Evolutionary conservation across 2,113 vertebrate genomes (phyloP).

Genomic region (Spilogale gracilis): DNA sequence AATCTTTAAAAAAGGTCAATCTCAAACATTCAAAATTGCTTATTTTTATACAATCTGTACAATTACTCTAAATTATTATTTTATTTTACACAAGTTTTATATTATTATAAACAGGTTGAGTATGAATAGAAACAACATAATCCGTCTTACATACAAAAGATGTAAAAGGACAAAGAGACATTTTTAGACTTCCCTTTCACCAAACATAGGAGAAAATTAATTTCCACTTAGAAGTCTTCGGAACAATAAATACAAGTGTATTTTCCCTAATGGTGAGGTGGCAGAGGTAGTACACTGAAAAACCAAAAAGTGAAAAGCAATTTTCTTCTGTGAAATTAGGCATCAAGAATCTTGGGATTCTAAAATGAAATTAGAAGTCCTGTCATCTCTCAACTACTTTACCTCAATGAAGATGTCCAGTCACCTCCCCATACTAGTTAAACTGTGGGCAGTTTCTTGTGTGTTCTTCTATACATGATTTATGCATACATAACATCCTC

Average conservation of each 20-base stretch:
- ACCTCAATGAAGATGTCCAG: too few relatives aligned
- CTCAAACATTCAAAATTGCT: conserved; percentile 80
- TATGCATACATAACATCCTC: neutral
- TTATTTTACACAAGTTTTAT: conserved; percentile 76
- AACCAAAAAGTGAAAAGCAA: conserved; percentile 36
- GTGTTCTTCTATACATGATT: neutral
- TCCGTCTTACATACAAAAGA: conserved; percentile 58
- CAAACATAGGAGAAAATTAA: conserved; percentile 53
- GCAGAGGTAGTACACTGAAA: neutral
- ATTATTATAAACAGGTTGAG: conserved; percentile 84
- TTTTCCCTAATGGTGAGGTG: conserved; percentile 19
- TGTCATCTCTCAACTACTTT: neutral
- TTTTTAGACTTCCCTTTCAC: conserved; percentile 34
- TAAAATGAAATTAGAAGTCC: neutral
- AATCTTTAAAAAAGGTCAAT: conserved; percentile 83
- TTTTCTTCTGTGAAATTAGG: conserved; percentile 33
- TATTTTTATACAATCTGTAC: conserved; percentile 84
- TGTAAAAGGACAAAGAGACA: conserved; percentile 49
- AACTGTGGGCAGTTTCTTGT: neutral
- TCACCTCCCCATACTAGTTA: neutral
- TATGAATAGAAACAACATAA: conserved; percentile 71
- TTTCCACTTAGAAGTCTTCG: conserved; percentile 65
- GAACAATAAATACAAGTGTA: conserved; percentile 46
- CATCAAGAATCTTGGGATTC: neutral
- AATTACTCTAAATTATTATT: conserved; percentile 83